Conservation (phyloP, 2,888 invertebrate species). For the Pammene fasciana region DNA sequence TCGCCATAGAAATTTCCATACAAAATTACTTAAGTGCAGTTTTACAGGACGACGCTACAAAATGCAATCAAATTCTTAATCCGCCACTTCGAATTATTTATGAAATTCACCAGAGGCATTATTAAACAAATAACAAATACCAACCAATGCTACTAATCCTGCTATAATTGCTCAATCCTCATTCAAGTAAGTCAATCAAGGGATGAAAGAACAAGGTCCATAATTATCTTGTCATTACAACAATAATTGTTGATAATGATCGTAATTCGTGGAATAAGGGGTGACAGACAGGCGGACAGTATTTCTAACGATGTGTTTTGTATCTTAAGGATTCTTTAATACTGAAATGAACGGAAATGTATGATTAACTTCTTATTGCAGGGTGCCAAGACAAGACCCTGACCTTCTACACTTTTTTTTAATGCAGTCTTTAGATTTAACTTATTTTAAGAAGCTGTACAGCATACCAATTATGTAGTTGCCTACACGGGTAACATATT, state of each 20-base stretch:
- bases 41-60: too few relatives aligned
- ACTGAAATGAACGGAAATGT: not conserved
- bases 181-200: conserved; percentile 5
- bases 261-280: not conserved
- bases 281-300: not conserved
- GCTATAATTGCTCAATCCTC: conserved; percentile 10
- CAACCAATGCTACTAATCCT: not conserved
- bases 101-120: too few relatives aligned
- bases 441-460: too few relatives aligned
- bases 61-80: too few relatives aligned
- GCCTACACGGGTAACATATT: too few relatives aligned
- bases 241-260: conserved; percentile 14
- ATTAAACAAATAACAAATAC: not conserved
- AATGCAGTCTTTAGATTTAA: too few relatives aligned
- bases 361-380: not conserved
- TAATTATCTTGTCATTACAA: conserved; percentile 14
- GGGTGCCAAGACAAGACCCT: too few relatives aligned
- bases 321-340: not conserved
- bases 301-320: not conserved
- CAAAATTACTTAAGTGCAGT: too few relatives aligned
- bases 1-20: too few relatives aligned
- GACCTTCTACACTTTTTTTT: too few relatives aligned
- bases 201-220: conserved; percentile 7
- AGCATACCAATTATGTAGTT: too few relatives aligned
- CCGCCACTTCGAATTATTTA: too few relatives aligned